These are phyloP conservation scores for Eristalis pertinax DNA, from an alignment of 2,888 invertebrate species.

Conservation along the genomic window DNA sequence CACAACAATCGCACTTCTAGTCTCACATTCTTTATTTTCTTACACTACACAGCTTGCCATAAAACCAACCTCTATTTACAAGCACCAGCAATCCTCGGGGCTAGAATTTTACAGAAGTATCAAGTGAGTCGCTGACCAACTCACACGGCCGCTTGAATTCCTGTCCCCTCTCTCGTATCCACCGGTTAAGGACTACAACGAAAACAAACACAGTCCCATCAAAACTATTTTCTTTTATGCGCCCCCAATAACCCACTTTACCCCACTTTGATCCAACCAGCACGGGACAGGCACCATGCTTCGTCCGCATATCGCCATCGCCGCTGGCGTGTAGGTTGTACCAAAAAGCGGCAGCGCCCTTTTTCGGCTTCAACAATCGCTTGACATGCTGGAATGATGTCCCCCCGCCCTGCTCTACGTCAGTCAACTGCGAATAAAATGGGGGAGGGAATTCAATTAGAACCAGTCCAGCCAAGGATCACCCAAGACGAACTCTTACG, in stretches of 20 bases:
- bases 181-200: conserved; percentile 89
- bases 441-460: not conserved
- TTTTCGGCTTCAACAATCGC: conserved; percentile 85
- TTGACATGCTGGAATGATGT: conserved; percentile 97
- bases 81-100: not conserved
- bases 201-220: not conserved
- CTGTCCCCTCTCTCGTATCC: conserved; percentile 93
- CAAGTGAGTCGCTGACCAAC: conserved; percentile 79
- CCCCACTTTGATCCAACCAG: conserved; percentile 98
- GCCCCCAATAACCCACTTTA: conserved; percentile 80
- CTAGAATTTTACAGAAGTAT: conserved; percentile 1
- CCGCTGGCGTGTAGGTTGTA: conserved; percentile 94
- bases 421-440: conserved; percentile 88
- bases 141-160: conserved; percentile 86
- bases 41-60: not conserved
- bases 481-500: conserved; percentile 74
- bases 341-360: conserved; percentile 91
- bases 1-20: no score
- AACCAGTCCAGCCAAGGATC: not conserved
- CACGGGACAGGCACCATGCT: conserved; percentile 98
- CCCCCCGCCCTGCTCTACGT: conserved; percentile 97
- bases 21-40: not conserved
- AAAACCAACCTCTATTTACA: not conserved
- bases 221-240: not conserved
- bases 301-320: conserved; percentile 91